Base-by-base conservation (phyloP, 1,140 invertebrate genomes). In the Acromyrmex charruanus region DNA sequence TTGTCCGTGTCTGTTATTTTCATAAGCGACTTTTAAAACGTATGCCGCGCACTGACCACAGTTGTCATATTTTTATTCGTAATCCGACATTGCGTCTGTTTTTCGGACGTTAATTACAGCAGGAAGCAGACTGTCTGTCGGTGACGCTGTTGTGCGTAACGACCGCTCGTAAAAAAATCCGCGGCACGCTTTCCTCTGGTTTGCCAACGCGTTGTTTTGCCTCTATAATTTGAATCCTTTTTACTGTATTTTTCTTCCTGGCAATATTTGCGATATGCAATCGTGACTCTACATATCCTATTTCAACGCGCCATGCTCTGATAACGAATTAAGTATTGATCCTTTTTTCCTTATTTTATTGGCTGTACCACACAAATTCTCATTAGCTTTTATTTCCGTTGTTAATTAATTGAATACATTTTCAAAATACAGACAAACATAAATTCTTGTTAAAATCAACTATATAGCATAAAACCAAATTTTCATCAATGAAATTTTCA, bases 131-230 rank as follows among this genome's bases (percentile, higher is more conserved):
- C 82, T 77, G 82, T 85, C 74, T 85, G 82, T 68, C 82, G 82
- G 72, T 85, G 82, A 85, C 82, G 82, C 74, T 68, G 82, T 85
- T 79, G 31, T 66, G 82, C 74, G 82, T 85, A 85, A 85, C 75
- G 74, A 85, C 61, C 31, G 74, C 49, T 31, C 61, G n/a, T 85
- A 79, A 66, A 85, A 84, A 65, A 66, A 66, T 77, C 49, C 49
- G 7, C 55, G 81, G 6, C 44, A 85, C n/a, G 61, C 63, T 79
- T 85, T 4, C 55, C 39, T 44, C 59, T 5, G 59, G 0, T 51
- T 25, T 35, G 51, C 25, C 51, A 16, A 51, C 69, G 53, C 25
- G 31, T 58, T 58, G 35, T 66, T 85, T 79, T 79, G 21, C 74
- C 28, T 28, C 16, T 5, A 49, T 28, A 79, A 85, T 85, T 85